These are phyloP conservation scores for Philaenus spumarius DNA, from an alignment of 1,140 invertebrate genomes.

Conservation along the genomic window DNA sequence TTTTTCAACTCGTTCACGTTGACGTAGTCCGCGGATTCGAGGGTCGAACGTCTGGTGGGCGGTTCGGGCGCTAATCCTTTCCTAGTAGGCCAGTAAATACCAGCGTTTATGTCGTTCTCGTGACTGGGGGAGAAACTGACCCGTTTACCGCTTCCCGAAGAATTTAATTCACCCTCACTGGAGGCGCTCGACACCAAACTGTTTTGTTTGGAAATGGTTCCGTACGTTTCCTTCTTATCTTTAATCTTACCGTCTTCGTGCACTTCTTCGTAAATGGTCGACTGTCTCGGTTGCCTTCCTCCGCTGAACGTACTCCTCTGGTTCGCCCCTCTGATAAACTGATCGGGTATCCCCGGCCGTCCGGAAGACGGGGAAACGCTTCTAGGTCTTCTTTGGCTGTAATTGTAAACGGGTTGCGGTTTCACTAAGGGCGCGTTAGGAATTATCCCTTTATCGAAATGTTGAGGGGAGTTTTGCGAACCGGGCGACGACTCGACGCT, in stretches of 20 bases:
- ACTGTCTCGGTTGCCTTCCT: constrained; percentile 12
- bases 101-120: constrained; percentile 7
- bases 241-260: constrained; percentile 4
- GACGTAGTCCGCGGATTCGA: neutral
- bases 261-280: constrained; percentile 23
- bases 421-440: neutral
- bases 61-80: constrained; percentile 25
- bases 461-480: constrained; percentile 2
- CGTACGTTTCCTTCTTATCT: neutral
- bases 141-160: constrained; percentile 10
- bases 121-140: constrained; percentile 18
- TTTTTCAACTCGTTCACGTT: constrained; percentile 8
- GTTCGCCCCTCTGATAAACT: constrained; percentile 14
- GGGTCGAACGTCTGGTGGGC: constrained; percentile 17
- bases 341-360: neutral
- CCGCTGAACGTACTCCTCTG: constrained; percentile 21
- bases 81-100: constrained; percentile 26
- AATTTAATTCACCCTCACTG: constrained; percentile 7
- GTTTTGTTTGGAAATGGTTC: constrained; percentile 1
- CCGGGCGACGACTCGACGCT: constrained; percentile 8
- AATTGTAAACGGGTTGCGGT: constrained; percentile 18
- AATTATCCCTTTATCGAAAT: neutral
- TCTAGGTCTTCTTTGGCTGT: constrained; percentile 14
- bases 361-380: constrained; percentile 15
- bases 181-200: neutral